phyloP scores from a whole-genome alignment of 2,113 vertebrate species.

The Stictonetta naevosa region DNA sequence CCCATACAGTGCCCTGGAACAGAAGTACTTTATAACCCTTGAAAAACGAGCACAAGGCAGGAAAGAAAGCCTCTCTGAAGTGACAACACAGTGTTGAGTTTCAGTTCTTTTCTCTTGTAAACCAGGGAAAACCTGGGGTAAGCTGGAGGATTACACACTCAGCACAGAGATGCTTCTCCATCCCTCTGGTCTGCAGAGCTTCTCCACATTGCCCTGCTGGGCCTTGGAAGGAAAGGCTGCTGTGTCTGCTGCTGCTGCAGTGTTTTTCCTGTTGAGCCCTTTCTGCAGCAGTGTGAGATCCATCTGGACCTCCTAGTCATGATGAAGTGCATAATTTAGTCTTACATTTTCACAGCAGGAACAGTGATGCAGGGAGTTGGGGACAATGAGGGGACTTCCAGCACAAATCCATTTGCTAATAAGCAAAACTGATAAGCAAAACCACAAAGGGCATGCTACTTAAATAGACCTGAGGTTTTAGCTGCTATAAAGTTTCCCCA shows the following conservation, averaged over 20 bases:
- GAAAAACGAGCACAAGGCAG: neutral
- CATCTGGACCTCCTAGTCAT: neutral
- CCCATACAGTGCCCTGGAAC: slow-evolving; percentile 38
- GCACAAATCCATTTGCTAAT: neutral
- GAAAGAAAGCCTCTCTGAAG: neutral
- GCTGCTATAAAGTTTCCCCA: neutral
- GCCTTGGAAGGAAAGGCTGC: neutral
- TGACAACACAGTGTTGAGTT: neutral
- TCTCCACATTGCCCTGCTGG: fast-evolving
- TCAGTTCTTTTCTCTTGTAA: neutral
- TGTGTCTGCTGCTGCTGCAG: neutral
- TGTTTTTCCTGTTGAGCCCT: neutral
- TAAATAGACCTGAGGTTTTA: neutral
- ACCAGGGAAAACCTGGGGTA: neutral
- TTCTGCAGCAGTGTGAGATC: neutral
- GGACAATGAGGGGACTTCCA: neutral
- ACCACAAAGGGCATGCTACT: neutral
- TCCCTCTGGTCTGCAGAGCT: neutral
- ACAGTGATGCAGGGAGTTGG: neutral
- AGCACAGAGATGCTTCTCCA: neutral
- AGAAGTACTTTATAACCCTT: slow-evolving; percentile 50
- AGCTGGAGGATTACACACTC: neutral
- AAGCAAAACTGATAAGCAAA: neutral
- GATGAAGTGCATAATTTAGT: neutral
- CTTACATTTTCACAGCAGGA: neutral